These are phyloP conservation scores for Petrophora chlorosata DNA, from an alignment of 2,888 invertebrate genomes.

Conservation along the genomic window DNA sequence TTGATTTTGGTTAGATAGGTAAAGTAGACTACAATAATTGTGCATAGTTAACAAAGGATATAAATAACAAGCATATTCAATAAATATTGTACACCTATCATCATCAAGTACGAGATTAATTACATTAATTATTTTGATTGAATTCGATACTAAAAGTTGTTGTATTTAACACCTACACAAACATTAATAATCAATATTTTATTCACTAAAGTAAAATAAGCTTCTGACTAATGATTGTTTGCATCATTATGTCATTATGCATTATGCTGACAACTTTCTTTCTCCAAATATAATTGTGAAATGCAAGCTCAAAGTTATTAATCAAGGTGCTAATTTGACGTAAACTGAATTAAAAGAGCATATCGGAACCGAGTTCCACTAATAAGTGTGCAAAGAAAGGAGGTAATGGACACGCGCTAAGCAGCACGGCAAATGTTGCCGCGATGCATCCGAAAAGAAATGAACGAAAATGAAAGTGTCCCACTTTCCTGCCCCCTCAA, in stretches of 20 bases:
- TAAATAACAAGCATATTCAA: too few species aligned
- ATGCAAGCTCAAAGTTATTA: conserved; percentile 1
- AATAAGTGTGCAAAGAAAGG: conserved; percentile 65
- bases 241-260: neutral
- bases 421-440: conserved; percentile 66
- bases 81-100: too few species aligned
- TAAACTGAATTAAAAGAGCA: conserved; percentile 37
- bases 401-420: conserved; percentile 72
- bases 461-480: conserved; percentile 83
- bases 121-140: too few species aligned
- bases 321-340: conserved; percentile 20
- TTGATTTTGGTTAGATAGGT: too few species aligned
- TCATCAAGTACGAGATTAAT: too few species aligned
- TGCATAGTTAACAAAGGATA: too few species aligned
- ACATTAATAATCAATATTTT: too few species aligned
- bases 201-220: neutral
- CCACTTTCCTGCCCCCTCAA: conserved; percentile 66
- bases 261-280: conserved; percentile 12
- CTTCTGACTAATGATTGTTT: neutral
- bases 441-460: conserved; percentile 80
- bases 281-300: neutral
- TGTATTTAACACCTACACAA: too few species aligned
- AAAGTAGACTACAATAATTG: too few species aligned
- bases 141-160: too few species aligned
- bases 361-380: conserved; percentile 49